phyloP scores from a whole-genome alignment of 2,888 invertebrate genomes.

The Taenaris catops region DNA sequence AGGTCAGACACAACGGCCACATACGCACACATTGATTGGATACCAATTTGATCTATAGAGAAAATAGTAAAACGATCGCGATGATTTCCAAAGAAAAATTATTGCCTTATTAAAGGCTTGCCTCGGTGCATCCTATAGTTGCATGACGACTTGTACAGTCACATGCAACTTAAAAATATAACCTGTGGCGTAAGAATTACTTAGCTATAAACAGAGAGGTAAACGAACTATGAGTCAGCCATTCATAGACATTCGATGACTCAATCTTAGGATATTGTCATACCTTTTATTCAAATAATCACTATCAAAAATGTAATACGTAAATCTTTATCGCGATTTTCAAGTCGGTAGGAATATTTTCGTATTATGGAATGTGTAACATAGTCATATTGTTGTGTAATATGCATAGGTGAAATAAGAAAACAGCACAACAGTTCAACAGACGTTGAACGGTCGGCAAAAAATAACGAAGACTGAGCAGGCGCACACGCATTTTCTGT shows the following conservation, averaged over 20 bases:
- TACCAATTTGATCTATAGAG: no score
- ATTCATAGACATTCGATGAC: slow-evolving; percentile 47
- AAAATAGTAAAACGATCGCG: no score
- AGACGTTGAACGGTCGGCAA: no score
- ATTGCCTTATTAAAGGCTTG: not conserved
- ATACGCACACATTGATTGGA: no score
- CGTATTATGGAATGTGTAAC: not conserved
- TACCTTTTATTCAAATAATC: slow-evolving; percentile 18
- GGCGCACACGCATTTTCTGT: no score
- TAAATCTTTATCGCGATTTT: not conserved
- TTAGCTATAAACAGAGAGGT: slow-evolving; percentile 36
- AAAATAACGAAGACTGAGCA: no score
- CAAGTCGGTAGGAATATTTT: slow-evolving; percentile 1
- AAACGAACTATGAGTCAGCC: slow-evolving; percentile 59
- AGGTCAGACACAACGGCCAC: no score
- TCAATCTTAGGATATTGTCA: slow-evolving; percentile 39
- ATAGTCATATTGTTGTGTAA: no score
- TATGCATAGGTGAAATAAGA: no score
- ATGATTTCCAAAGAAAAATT: not conserved
- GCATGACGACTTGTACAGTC: slow-evolving; percentile 5
- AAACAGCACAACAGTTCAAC: no score
- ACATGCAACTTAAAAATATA: slow-evolving; percentile 12
- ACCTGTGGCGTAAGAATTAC: slow-evolving; percentile 20
- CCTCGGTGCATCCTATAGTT: slow-evolving; percentile 3
- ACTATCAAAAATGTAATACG: slow-evolving; percentile 11